Evolutionary conservation across 64 coral and sea anemone species (phyloP).

Genomic region (Stichodactyla mertensii): DNA sequence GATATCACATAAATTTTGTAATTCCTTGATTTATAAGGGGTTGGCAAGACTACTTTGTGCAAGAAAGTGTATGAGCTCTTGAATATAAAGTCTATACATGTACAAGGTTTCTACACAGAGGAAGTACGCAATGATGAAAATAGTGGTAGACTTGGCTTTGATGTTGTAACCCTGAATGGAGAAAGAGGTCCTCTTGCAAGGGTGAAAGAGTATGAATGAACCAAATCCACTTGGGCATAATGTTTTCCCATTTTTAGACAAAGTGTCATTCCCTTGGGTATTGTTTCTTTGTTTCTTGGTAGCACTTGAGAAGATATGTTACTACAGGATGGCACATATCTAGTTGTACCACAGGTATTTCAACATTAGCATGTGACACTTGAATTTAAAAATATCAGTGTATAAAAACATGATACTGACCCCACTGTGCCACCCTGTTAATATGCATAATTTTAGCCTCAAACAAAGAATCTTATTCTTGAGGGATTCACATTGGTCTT

Average conservation of each 20-base stretch:
- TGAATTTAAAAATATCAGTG: no score
- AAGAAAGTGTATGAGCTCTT: conserved; percentile 57
- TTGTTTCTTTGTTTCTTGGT: background rate
- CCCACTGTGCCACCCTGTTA: no score
- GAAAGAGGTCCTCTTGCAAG: conserved; percentile 64
- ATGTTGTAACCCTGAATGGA: conserved; percentile 74
- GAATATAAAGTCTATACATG: conserved; percentile 36
- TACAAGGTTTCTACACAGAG: conserved; percentile 78
- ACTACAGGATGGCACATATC: no score
- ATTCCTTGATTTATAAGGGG: conserved; percentile 29
- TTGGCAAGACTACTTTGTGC: conserved; percentile 85
- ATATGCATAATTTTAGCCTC: no score
- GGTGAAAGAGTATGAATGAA: conserved; percentile 54
- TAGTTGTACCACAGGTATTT: no score
- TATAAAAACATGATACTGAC: no score
- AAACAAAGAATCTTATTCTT: no score
- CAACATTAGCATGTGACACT: no score
- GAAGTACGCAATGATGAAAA: conserved; percentile 46
- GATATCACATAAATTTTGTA: background rate
- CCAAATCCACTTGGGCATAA: background rate
- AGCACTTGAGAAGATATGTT: background rate
- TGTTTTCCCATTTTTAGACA: background rate
- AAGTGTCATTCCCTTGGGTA: background rate
- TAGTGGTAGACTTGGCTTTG: conserved; percentile 69
- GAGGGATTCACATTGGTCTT: no score